phyloP scores from a whole-genome alignment of 2,888 invertebrate genomes.

The Drosophila atripex region DNA sequence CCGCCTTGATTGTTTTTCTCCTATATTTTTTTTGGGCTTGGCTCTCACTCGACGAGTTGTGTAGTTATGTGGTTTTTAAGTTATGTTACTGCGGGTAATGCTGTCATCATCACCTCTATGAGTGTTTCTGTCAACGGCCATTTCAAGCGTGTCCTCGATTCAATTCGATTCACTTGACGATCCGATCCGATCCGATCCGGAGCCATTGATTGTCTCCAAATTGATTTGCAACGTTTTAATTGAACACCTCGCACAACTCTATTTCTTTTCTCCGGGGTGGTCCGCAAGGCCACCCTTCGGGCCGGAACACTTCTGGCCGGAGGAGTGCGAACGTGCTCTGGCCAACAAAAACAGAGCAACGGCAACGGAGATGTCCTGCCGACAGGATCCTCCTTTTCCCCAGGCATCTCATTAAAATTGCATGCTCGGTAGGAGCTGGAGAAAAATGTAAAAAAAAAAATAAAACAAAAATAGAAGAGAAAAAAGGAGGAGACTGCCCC shows the following conservation, averaged over 20 bases:
- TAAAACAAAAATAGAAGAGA: background rate
- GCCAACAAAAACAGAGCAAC: background rate
- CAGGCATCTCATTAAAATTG: slow-evolving; percentile 51
- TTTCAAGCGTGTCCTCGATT: slow-evolving; percentile 45
- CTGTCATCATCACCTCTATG: slow-evolving; percentile 61
- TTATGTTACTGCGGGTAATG: slow-evolving; percentile 41
- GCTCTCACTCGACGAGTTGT: slow-evolving; percentile 67
- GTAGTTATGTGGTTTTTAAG: slow-evolving; percentile 31
- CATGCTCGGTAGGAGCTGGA: slow-evolving; percentile 44
- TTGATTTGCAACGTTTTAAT: slow-evolving; percentile 78
- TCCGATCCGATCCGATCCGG: slow-evolving; percentile 20
- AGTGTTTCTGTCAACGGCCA: slow-evolving; percentile 43
- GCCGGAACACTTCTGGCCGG: background rate
- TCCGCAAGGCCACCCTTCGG: slow-evolving; percentile 21
- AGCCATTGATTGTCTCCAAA: slow-evolving; percentile 62
- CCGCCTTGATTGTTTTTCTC: slow-evolving; percentile 6
- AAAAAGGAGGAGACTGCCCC: slow-evolving; percentile 44
- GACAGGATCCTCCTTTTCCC: slow-evolving; percentile 14
- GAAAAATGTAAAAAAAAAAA: background rate
- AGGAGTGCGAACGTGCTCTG: slow-evolving; percentile 57
- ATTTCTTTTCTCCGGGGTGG: slow-evolving; percentile 67
- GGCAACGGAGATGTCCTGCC: slow-evolving; percentile 12
- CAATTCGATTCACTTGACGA: slow-evolving; percentile 30
- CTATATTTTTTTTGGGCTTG: slow-evolving; percentile 63
- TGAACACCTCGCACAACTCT: slow-evolving; percentile 63